Evolutionary conservation across 2,797 vertebrate genomes (phyloP).

Genomic region (Allobates femoralis): DNA sequence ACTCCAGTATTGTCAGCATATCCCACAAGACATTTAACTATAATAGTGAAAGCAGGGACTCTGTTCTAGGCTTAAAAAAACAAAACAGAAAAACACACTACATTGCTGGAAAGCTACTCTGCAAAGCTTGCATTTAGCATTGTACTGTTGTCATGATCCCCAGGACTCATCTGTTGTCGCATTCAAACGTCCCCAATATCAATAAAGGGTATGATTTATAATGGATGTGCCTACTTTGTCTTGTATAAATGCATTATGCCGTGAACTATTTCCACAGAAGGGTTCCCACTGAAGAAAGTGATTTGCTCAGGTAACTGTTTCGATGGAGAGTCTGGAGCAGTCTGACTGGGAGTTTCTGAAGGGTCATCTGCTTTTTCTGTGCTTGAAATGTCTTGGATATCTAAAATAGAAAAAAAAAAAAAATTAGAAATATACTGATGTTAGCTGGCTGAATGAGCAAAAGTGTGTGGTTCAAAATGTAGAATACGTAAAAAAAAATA

Average conservation of each 20-base stretch:
- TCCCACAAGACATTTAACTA: no score
- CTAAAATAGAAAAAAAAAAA: constrained; percentile 1
- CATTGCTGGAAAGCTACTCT: no score
- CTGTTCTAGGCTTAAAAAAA: no score
- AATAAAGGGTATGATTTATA: background rate
- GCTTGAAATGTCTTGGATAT: constrained; percentile 67
- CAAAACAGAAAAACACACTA: no score
- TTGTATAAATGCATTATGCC: constrained; percentile 99
- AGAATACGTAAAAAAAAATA: no score
- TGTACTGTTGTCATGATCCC: no score
- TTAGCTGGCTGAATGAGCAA: background rate
- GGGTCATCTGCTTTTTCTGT: constrained; percentile 66
- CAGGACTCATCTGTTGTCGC: no score
- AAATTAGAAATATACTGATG: background rate
- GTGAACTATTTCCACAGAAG: constrained; percentile 94
- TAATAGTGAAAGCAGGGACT: no score
- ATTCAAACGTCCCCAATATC: background rate
- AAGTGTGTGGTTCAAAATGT: no score
- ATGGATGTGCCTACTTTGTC: constrained; percentile 87
- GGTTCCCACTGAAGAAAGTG: constrained; percentile 97
- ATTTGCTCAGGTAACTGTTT: constrained; percentile 97
- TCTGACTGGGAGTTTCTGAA: constrained; percentile 65
- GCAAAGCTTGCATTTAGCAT: no score
- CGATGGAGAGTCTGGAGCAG: constrained; percentile 85
- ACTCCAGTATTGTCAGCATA: no score